phyloP scores from a whole-genome alignment of 2,113 vertebrate species.

The Barnardius zonarius region DNA sequence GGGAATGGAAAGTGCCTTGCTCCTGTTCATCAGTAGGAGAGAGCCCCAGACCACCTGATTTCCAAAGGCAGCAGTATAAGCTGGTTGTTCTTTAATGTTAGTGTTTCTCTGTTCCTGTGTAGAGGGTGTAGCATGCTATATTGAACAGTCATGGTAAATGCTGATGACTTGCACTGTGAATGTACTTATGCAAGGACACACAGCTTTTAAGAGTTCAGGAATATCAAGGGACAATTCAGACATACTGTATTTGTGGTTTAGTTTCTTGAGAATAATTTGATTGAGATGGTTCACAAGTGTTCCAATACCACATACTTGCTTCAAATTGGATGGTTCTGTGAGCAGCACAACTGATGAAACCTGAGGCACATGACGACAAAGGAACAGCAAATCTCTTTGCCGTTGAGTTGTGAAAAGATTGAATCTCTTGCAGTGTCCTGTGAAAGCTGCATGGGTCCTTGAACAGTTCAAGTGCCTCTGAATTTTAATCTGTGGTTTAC shows the following conservation, averaged over 20 bases:
- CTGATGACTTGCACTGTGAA: not conserved
- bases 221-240: not conserved
- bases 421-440: not conserved
- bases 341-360: not conserved
- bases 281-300: not conserved
- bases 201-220: not conserved
- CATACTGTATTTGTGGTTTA: not conserved
- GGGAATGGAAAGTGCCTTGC: too few relatives aligned
- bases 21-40: not conserved
- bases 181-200: not conserved
- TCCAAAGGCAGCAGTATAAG: not conserved
- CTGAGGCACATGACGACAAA: fast-evolving
- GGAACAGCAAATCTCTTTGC: not conserved
- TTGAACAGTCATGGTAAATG: not conserved
- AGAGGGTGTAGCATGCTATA: fast-evolving
- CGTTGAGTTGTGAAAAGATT: not conserved
- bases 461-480: not conserved
- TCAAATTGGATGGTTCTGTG: not conserved
- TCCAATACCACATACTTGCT: not conserved
- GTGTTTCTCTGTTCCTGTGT: not conserved
- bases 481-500: not conserved
- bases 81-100: not conserved
- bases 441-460: not conserved
- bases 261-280: not conserved
- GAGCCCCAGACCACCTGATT: not conserved